Percentiles rank a stretch among this genome's conserved stretches.
phyloP scores from a whole-genome alignment of 1,140 invertebrate genomes.

The Subanguina moxae region DNA sequence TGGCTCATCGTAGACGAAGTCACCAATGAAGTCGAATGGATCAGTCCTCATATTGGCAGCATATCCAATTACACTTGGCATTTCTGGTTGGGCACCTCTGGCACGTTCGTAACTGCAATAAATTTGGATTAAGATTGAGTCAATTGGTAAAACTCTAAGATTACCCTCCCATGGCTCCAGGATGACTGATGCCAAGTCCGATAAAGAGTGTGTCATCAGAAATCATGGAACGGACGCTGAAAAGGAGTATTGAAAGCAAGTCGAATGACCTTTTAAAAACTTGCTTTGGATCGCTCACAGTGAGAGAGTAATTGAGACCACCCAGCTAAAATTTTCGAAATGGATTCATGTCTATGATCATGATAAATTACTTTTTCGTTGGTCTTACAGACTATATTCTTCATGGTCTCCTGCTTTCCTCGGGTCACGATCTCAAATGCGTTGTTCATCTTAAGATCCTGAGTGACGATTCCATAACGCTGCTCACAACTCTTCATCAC shows the following conservation, averaged over 20 bases:
- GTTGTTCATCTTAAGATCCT: constrained; percentile 29
- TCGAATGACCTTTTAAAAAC: not conserved
- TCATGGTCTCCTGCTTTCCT: constrained; percentile 26
- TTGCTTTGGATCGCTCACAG: constrained; percentile 12
- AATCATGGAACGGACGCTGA: constrained; percentile 19
- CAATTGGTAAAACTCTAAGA: no score
- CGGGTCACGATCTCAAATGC: constrained; percentile 24
- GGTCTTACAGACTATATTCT: constrained; percentile 31
- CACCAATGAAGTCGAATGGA: constrained; percentile 35
- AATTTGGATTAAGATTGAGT: no score
- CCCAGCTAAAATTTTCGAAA: constrained; percentile 6
- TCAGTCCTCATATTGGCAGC: constrained; percentile 31
- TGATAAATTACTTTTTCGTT: constrained; percentile 19
- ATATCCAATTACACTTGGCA: constrained; percentile 33
- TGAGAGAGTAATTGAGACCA: constrained; percentile 27
- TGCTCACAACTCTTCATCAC: constrained; percentile 33
- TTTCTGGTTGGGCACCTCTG: constrained; percentile 20
- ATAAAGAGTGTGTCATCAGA: constrained; percentile 31
- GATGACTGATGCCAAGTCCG: constrained; percentile 31
- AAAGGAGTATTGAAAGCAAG: not conserved
- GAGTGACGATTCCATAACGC: constrained; percentile 26
- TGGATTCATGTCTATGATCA: no score
- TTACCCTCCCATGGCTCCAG: constrained; percentile 16
- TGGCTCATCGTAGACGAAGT: constrained; percentile 31
- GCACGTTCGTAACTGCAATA: constrained; percentile 22